A percentile compares a stretch with the other conserved stretches of the same genome.
phyloP scores from a whole-genome alignment of 2,113 vertebrate genomes.

The Bettongia penicillata region DNA sequence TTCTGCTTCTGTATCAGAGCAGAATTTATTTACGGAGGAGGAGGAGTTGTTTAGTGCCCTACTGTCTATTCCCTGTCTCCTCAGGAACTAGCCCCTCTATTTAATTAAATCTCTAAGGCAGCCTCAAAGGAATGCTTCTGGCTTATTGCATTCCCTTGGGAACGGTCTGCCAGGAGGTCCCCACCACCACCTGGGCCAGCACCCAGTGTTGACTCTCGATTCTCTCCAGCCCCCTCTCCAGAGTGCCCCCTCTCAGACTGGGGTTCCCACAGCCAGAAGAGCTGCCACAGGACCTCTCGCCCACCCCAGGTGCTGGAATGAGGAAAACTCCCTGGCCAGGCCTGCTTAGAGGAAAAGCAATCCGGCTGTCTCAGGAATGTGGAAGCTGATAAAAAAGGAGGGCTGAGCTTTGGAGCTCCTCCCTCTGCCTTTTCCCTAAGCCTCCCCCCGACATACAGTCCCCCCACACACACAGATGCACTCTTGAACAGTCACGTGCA shows the following conservation, averaged over 20 bases:
- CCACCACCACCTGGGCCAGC: constrained; percentile 23
- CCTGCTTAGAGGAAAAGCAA: constrained; percentile 62
- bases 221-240: background rate
- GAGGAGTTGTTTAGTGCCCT: background rate
- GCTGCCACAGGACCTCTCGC: constrained; percentile 65
- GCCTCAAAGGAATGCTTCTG: constrained; percentile 89
- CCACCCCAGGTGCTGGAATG: constrained; percentile 79
- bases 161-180: constrained; percentile 24
- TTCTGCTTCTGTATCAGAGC: background rate
- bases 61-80: constrained; percentile 14
- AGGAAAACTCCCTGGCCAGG: constrained; percentile 74
- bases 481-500: constrained; percentile 63
- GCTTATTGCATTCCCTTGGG: constrained; percentile 84
- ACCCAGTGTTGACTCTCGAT: constrained; percentile 24
- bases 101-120: constrained; percentile 96
- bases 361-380: constrained; percentile 78
- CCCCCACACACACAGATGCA: constrained; percentile 33
- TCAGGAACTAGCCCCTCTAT: constrained; percentile 61
- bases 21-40: background rate
- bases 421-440: background rate
- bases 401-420: constrained; percentile 32
- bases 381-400: constrained; percentile 77
- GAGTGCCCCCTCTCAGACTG: constrained; percentile 30
- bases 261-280: constrained; percentile 22
- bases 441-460: background rate